These are phyloP conservation scores for Aphis gossypii DNA, from an alignment of 1,140 invertebrate genomes.

Conservation along the genomic window DNA sequence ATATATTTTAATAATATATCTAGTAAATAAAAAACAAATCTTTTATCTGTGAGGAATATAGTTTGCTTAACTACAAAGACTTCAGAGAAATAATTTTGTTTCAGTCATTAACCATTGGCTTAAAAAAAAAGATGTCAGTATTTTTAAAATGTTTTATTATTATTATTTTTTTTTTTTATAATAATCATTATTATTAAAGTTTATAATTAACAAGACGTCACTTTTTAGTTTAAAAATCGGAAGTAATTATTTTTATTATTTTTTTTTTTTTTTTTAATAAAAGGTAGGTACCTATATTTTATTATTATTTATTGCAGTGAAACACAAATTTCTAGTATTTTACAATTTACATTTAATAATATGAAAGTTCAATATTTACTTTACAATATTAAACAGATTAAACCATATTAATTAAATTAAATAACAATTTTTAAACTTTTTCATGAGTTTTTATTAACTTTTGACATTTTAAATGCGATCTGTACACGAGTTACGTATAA, in stretches of 20 bases:
- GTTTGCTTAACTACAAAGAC: neutral
- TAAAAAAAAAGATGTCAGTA: neutral
- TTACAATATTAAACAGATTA: neutral
- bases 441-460: constrained; percentile 5
- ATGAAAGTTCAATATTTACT: neutral
- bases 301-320: neutral
- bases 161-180: neutral
- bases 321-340: neutral
- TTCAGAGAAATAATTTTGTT: neutral
- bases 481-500: neutral
- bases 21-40: neutral
- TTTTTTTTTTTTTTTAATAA: neutral
- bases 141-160: neutral
- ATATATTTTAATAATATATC: neutral
- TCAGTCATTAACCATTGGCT: neutral
- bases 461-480: neutral
- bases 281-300: neutral
- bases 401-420: constrained; percentile 20
- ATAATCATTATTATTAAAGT: constrained; percentile 25
- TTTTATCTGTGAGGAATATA: neutral
- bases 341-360: constrained; percentile 18
- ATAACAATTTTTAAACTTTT: neutral
- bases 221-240: neutral
- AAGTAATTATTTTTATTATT: neutral
- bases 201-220: neutral